A percentile compares a stretch with the other conserved stretches of the same genome.
These are phyloP conservation scores for Amphiura filiformis DNA, from an alignment of 35 echinoderm and acorn worm species.

Conservation along the genomic window DNA sequence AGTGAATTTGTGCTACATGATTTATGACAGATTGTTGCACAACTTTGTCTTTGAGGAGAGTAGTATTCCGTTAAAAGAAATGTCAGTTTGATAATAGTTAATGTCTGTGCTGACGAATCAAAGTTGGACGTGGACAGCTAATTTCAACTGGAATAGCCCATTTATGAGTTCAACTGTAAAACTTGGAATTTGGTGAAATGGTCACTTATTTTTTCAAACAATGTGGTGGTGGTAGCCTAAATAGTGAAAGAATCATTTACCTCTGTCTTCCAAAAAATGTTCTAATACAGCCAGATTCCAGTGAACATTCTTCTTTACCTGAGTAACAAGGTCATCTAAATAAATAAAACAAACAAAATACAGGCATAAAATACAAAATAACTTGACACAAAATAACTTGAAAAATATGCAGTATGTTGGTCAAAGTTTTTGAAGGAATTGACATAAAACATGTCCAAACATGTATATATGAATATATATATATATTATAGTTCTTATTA, in stretches of 20 bases:
- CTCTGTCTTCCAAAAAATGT: constrained; percentile 44
- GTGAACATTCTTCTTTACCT: constrained; percentile 52
- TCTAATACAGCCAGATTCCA: constrained; percentile 46
- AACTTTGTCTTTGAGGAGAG: too few relatives aligned
- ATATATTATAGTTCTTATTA: neutral
- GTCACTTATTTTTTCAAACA: constrained; percentile 1
- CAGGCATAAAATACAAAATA: neutral
- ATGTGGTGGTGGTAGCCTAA: neutral
- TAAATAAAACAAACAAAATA: neutral
- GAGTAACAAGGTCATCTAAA: constrained; percentile 52
- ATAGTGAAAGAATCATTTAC: neutral
- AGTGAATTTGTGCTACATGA: too few relatives aligned
- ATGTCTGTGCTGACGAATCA: neutral
- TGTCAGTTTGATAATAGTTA: too few relatives aligned
- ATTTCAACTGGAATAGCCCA: neutral
- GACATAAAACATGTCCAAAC: neutral
- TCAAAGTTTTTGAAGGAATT: neutral
- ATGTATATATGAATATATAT: neutral
- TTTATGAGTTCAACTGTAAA: neutral
- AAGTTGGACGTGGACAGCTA: neutral
- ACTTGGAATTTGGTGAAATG: neutral
- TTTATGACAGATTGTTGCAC: too few relatives aligned
- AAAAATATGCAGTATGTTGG: neutral
- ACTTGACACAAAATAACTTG: neutral
- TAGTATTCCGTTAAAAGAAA: too few relatives aligned